Evolutionary conservation across 2,797 vertebrate species (phyloP), one percentile per base, ranked within the genome.

Genomic region (Lophotriccus pileatus): DNA sequence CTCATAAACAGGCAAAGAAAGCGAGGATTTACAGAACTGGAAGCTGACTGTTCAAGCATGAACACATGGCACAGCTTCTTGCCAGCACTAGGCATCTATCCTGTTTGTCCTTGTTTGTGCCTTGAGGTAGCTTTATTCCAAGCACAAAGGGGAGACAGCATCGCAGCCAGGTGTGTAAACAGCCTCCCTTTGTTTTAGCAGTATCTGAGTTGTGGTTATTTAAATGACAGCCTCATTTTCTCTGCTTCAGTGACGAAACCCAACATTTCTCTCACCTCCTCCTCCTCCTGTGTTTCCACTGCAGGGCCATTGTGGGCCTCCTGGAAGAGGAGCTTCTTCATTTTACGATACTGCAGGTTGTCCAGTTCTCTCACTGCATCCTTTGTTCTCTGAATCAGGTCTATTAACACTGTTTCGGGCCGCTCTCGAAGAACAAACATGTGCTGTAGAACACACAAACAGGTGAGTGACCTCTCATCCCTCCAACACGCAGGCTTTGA

Each of bases 271-370:
- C 96, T 90, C 84, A 99, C 99, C 99, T 99, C 99, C 83, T 99
- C 99, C 93, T 99, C 99, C 55, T 99, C 99, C 95, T 98, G 99
- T 75, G 98, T 98, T 98, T 99, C 99, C 4, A 98, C 98, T 56
- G 98, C 97, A 69, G 99, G 99, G 73, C 99, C 99, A 44, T 99
- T 99, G 97, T 98, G 99, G 13, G 99, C 98, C 98, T 99, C 99
- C 89, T 99, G 99, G 97, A 99, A 99, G 96, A 99, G 98, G 84
- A 99, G 98, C 97, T 99, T 99, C 98, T 99, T 99, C 99, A 99
- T 99, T 97, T 99, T 99, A 93, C 99, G 99, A 97, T 99, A 99
- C 97, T 99, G 99, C 89, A 99, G 98, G 98, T 99, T 99, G 98
- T 99, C 99, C 95, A 99, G 98, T 90, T 99, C 99, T 95, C 99